phyloP scores from a whole-genome alignment of 2,888 invertebrate species.

The Leucoma salicis region DNA sequence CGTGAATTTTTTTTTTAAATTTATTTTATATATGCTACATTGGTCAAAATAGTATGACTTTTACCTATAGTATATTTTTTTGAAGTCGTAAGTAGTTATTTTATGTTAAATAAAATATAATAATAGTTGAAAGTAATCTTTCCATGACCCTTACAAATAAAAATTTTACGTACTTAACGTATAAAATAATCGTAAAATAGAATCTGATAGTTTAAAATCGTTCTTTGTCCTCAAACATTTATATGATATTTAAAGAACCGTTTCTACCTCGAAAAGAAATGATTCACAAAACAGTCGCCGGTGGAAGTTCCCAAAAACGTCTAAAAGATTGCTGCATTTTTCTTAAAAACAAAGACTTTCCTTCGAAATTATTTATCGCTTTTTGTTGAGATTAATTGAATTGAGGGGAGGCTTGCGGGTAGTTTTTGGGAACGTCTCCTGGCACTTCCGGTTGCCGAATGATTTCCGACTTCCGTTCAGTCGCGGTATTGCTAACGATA shows the following conservation, averaged over 20 bases:
- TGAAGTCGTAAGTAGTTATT: no score
- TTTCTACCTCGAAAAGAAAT: constrained; percentile 3
- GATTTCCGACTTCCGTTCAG: constrained; percentile 68
- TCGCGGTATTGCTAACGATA: constrained; percentile 52
- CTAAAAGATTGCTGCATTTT: constrained; percentile 43
- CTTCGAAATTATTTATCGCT: constrained; percentile 63
- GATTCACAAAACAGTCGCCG: constrained; percentile 8
- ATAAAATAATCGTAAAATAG: no score
- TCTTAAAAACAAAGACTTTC: constrained; percentile 58
- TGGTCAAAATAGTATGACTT: no score
- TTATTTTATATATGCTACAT: no score
- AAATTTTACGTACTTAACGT: no score
- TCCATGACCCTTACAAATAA: no score
- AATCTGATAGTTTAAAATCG: no score
- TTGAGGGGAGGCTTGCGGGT: constrained; percentile 49
- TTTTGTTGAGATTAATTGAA: constrained; percentile 66
- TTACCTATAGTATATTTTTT: no score
- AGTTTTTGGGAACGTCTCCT: constrained; percentile 61
- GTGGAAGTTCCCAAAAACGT: constrained; percentile 25
- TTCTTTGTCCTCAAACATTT: no score
- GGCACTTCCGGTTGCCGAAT: constrained; percentile 62
- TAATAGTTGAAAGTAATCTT: no score
- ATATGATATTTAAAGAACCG: background rate
- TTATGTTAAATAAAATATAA: no score
- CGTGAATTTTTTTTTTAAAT: no score